Percentiles rank a stretch among this genome's conserved stretches.
Evolutionary conservation across 2,113 vertebrate genomes (phyloP).

Genomic region (Ptychochromis oligacanthus): DNA sequence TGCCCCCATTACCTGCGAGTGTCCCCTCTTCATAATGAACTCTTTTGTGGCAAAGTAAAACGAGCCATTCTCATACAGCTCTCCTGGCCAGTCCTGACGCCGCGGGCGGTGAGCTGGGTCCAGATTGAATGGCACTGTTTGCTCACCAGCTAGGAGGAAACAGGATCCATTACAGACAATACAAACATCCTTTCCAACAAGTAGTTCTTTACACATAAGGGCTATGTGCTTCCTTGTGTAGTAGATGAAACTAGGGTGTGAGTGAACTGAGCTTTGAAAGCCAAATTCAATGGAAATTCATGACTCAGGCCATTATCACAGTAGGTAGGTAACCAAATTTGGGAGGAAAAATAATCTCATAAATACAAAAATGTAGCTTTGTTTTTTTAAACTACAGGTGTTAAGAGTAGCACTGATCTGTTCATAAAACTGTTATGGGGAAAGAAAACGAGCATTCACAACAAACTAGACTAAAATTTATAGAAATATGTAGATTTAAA

Average conservation of each 20-base stretch:
- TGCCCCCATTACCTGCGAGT: constrained; percentile 83
- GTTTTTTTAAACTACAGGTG: no score
- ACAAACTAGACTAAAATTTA: no score
- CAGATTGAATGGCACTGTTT: constrained; percentile 85
- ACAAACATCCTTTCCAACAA: background rate
- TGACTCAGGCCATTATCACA: background rate
- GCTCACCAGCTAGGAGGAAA: constrained; percentile 36
- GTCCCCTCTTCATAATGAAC: constrained; percentile 74
- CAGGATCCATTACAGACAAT: background rate
- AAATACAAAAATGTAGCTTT: background rate
- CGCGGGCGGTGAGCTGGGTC: constrained; percentile 84
- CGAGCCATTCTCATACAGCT: constrained; percentile 94
- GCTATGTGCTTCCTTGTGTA: background rate
- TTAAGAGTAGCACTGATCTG: no score
- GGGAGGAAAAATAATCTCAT: background rate
- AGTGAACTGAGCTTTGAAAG: background rate
- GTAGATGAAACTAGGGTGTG: background rate
- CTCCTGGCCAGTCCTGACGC: constrained; percentile 94
- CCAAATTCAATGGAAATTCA: background rate
- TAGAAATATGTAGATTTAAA: no score
- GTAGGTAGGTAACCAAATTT: accelerated
- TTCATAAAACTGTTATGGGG: no score
- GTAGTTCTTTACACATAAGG: background rate
- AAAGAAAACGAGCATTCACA: no score
- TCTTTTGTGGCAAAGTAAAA: constrained; percentile 90